Evolutionary conservation across 2,888 invertebrate genomes (phyloP), one percentile per base, ranked within the genome.

Genomic region (Phyllotreta cruciferae): DNA sequence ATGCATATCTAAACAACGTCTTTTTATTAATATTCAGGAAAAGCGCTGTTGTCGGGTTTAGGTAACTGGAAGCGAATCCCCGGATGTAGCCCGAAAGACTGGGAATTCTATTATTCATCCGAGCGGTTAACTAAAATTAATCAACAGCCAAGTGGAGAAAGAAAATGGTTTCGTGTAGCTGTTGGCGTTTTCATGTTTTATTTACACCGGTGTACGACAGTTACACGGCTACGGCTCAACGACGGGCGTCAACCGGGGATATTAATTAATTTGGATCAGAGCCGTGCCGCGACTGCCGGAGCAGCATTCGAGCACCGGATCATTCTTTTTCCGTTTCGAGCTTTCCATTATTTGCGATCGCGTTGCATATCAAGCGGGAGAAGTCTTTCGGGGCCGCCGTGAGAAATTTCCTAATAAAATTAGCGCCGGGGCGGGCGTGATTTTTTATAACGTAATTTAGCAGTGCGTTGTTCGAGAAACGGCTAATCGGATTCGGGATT

Each of bases 241-340:
- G 36, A 6, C 35, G 41, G 36, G 3, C 50, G 50, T 50, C 42
- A 50, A 34, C 50, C 24, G 34, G 35, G 42, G 58, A 58, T 50
- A 58, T 58, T 58, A 58, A 58, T 58, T 57, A 57, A 57, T 50
- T 35, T 58, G 41, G 58, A 58, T 58, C 50, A 50, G 10, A 41
- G 36, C 24, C 36, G 50, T 50, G 50, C 13, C 8, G 34, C 2
- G 58, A 50, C 49, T 58, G 35, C 34, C 50, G 34, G 50, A 58
- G 39, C 50, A 35, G 41, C 37, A 24, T 24, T 8, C 11, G 49
- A 41, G 42, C 10, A 58, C 42, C 58, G 42, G 35, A 50, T 57
- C 41, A 50, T 58, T 41, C 49, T 57, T 57, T 49, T 34, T 36
- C 13, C 34, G 24, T 58, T 58, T 35, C 50, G 41, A 35, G 49